A percentile compares a stretch with the other conserved stretches of the same genome.
These are phyloP conservation scores for Zygogramma bicolorata DNA, from an alignment of 2,888 invertebrate genomes.

Conservation along the genomic window DNA sequence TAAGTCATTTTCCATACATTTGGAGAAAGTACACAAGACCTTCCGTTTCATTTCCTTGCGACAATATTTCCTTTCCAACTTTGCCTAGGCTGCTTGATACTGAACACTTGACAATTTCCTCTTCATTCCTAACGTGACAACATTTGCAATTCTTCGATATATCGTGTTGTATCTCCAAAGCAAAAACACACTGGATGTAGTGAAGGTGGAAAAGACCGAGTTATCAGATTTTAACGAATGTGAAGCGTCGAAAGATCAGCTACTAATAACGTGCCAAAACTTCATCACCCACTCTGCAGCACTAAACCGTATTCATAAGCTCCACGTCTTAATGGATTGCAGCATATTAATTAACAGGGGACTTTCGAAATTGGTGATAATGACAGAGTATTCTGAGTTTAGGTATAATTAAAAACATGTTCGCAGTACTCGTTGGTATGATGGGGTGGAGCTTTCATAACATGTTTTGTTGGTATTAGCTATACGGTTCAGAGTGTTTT, in stretches of 20 bases:
- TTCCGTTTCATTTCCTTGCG: too few species aligned
- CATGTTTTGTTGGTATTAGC: background rate
- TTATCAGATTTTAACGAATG: background rate
- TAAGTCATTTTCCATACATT: too few species aligned
- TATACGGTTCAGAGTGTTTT: background rate
- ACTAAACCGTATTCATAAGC: slow-evolving; percentile 19
- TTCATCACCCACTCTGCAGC: slow-evolving; percentile 3
- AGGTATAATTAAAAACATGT: slow-evolving; percentile 22
- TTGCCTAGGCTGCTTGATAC: too few species aligned
- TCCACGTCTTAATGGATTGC: slow-evolving; percentile 16
- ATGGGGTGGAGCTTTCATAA: background rate
- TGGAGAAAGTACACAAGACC: too few species aligned
- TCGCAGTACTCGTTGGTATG: slow-evolving; percentile 8
- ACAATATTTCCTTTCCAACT: too few species aligned
- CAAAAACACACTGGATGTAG: background rate
- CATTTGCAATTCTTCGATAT: too few species aligned
- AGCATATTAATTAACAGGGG: slow-evolving; percentile 26
- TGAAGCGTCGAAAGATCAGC: background rate
- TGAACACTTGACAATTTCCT: too few species aligned
- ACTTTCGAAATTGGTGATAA: slow-evolving; percentile 21
- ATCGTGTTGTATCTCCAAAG: too few species aligned
- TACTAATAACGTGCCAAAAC: slow-evolving; percentile 12
- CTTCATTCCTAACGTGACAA: too few species aligned
- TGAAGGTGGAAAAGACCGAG: background rate
- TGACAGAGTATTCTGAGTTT: slow-evolving; percentile 22